A percentile compares a stretch with the other conserved stretches of the same genome.
phyloP scores from a whole-genome alignment of 2,888 invertebrate species.

The Ochropacha duplaris region DNA sequence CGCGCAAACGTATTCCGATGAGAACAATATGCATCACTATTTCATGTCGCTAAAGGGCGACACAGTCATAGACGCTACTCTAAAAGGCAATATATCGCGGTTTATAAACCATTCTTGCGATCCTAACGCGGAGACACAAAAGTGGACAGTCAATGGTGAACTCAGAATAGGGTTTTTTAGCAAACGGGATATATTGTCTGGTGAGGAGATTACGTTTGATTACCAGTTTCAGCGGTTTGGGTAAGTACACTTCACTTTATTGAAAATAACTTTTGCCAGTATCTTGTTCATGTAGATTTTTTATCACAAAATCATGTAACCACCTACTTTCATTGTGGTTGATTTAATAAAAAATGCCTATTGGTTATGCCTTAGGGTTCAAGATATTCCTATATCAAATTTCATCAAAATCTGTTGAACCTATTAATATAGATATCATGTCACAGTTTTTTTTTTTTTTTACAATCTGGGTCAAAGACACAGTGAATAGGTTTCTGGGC shows the following conservation, averaged over 20 bases:
- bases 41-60: conserved; percentile 98
- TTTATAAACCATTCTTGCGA: conserved; percentile 99
- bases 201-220: conserved; percentile 99
- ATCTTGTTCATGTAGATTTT: too few relatives aligned
- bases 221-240: conserved; percentile 99
- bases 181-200: conserved; percentile 89
- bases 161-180: conserved; percentile 98
- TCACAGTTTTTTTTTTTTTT: too few relatives aligned
- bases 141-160: conserved; percentile 97
- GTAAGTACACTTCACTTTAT: conserved; percentile 72
- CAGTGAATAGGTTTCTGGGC: too few relatives aligned
- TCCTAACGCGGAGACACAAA: conserved; percentile 99
- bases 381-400: too few relatives aligned
- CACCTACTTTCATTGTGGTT: too few relatives aligned
- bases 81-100: conserved; percentile 96
- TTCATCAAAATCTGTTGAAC: too few relatives aligned
- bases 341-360: too few relatives aligned
- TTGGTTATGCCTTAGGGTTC: too few relatives aligned
- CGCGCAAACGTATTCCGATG: conserved; percentile 93
- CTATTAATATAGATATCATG: too few relatives aligned
- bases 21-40: conserved; percentile 96
- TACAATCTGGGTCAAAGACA: too few relatives aligned
- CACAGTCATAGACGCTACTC: conserved; percentile 94
- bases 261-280: background rate
- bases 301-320: too few relatives aligned